Evolutionary conservation across 1,140 invertebrate genomes (phyloP), one percentile per base, ranked within the genome.

Genomic region (Rhagoletis pomonella): DNA sequence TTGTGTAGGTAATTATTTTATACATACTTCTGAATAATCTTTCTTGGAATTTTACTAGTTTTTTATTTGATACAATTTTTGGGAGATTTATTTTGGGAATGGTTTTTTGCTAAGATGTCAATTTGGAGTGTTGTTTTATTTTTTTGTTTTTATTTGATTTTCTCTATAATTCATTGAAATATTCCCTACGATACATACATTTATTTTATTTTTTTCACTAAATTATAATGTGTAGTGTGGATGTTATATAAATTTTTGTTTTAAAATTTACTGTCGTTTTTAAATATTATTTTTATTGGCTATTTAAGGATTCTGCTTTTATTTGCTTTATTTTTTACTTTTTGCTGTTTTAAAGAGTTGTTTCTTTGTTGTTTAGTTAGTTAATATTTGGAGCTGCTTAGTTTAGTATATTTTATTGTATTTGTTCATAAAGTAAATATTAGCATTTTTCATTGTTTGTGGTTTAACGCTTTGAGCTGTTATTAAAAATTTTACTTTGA

Each of bases 91-190:
- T 9, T 7, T 62, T 62, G 9, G 60, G 4, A n/a, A 62, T 62
- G 60, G 7, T 62, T 17, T 9, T 14, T 62, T 62, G n/a, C 60
- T 62, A 14, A 4, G 12, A 17, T 62, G 29, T 29, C 29, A 29
- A 29, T 29, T 29, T 29, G 29, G 29, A 29, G 29, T 29, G 29
- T 29, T 29, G 29, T 29, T 29, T 29, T 29, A 29, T 29, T 29
- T 29, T 29, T 29, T 29, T 29, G 29, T 29, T 29, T 29, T 29
- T 29, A 29, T 29, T 29, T 29, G 29, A 29, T 29, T 29, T 59
- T 17, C 17, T 62, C 60, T 87, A 77, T 0, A 77, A 39, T n/a
- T 77, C 17, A 77, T 44, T 77, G 47, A 77, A 77, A 77, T n/a
- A 4, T 77, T 77, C 69, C 14, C 69, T 77, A 77, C 69, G 69